Conservation (phyloP, 2,888 invertebrate genomes). For the Drosophila eohydei region DNA sequence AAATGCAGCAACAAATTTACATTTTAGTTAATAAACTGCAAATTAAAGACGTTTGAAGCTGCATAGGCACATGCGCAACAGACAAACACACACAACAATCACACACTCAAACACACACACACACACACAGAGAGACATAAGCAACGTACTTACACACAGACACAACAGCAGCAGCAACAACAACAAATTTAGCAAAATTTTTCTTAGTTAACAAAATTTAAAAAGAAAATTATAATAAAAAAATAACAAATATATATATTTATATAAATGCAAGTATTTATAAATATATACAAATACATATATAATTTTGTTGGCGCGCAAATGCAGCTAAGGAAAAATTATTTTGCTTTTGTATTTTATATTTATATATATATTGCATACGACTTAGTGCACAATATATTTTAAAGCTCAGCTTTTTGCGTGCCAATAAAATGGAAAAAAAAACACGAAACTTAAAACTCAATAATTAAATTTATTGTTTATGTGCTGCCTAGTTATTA, state of each 20-base stretch:
- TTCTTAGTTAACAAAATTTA: constrained; percentile 69
- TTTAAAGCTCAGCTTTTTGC: constrained; percentile 26
- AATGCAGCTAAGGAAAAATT: not conserved
- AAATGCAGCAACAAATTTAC: constrained; percentile 71
- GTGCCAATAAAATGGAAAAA: constrained; percentile 34
- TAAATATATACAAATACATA: not conserved
- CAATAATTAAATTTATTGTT: constrained; percentile 32
- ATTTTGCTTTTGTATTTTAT: constrained; percentile 40
- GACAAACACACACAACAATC: constrained; percentile 42
- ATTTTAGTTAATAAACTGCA: constrained; percentile 77
- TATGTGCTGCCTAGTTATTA: constrained; percentile 38
- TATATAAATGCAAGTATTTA: constrained; percentile 5
- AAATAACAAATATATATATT: constrained; percentile 21
- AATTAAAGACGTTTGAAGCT: constrained; percentile 79
- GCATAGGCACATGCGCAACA: constrained; percentile 67
- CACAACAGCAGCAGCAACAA: constrained; percentile 54
- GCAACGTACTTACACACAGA: constrained; percentile 62
- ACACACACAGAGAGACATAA: constrained; percentile 42
- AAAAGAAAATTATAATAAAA: constrained; percentile 32
- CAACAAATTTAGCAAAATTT: constrained; percentile 71
- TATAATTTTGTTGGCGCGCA: constrained; percentile 40
- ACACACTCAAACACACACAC: constrained; percentile 30
- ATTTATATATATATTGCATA: constrained; percentile 6
- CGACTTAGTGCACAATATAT: constrained; percentile 23
- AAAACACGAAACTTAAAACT: constrained; percentile 19